Evolutionary conservation across 2,888 invertebrate genomes (phyloP), one percentile per base, ranked within the genome.

Genomic region (Neria commutata): DNA sequence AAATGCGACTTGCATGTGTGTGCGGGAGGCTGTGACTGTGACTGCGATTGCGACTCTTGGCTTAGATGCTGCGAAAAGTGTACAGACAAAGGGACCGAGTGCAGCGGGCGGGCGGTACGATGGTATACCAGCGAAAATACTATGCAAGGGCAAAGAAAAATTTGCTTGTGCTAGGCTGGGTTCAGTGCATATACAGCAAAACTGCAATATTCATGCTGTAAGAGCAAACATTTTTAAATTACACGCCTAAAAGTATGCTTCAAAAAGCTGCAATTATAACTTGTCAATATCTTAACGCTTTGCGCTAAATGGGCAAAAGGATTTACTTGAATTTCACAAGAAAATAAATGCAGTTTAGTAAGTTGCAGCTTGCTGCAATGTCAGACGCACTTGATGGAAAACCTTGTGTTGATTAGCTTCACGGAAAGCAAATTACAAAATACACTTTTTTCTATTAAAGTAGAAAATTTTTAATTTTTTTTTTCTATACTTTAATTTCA

Each of bases 111-210:
- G 5, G 52, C 55, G 3, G 24, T 10, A 19, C 19, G 21, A 51
- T 26, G 48, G 37, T 17, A n/a, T n/a, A 33, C 25, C 3, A 14
- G 16, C 34, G 17, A 34, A 37, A n/a, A 33, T 4, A 37, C 19
- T 17, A 52, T 19, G 24, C n/a, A 46, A 46, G 16, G 29, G 48
- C 14, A 48, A 48, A n/a, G 52, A 40, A 40, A 26, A 51, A 19
- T 23, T 51, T 52, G 33, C 48, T 33, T 40, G 58, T 42, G 21
- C 58, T 56, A 61, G 66, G 66, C 66, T 64, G 62, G 52, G 62
- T 58, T 56, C 47, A 58, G 60, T 66, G 64, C 66, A 61, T 40
- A 56, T 45, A 56, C 56, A 29, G 10, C 21, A 19, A 51, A 51
- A 34, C 10, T 25, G 11, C 24, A 47, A 23, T 47, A n/a, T 49